Evolutionary conservation across 1,140 invertebrate genomes (phyloP).

Genomic region (Trypoxylus dichotomus): DNA sequence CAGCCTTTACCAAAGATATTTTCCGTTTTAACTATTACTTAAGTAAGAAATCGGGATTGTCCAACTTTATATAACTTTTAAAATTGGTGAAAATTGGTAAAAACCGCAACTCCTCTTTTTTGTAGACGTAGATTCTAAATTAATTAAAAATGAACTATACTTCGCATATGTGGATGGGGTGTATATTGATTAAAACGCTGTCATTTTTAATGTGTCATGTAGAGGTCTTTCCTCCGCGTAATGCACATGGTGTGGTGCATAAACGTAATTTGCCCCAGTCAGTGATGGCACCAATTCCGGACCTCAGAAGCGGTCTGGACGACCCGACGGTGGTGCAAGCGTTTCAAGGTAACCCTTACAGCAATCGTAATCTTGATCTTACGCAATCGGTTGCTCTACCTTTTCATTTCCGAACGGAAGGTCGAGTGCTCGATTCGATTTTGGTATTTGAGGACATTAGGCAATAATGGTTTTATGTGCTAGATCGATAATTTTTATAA

Average conservation of each 20-base stretch:
- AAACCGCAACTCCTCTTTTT: too few species aligned
- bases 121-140: too few species aligned
- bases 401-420: not conserved
- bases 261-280: conserved; percentile 78
- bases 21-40: too few species aligned
- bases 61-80: too few species aligned
- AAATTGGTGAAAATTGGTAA: too few species aligned
- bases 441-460: conserved; percentile 4
- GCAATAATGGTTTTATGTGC: not conserved
- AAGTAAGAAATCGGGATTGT: too few species aligned
- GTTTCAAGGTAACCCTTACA: conserved; percentile 62
- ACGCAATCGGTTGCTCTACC: not conserved
- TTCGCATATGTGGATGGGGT: too few species aligned
- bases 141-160: too few species aligned
- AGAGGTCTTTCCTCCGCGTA: conserved; percentile 63
- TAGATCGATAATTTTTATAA: too few species aligned
- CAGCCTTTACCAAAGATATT: too few species aligned
- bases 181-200: not conserved
- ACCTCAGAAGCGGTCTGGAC: conserved; percentile 77
- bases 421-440: not conserved
- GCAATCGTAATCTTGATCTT: not conserved
- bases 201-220: conserved; percentile 36
- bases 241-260: conserved; percentile 82
- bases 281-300: conserved; percentile 75
- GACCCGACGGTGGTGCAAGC: conserved; percentile 56